These are phyloP conservation scores for Rhynchomys soricoides DNA, from an alignment of 2,113 vertebrate genomes.

Conservation along the genomic window DNA sequence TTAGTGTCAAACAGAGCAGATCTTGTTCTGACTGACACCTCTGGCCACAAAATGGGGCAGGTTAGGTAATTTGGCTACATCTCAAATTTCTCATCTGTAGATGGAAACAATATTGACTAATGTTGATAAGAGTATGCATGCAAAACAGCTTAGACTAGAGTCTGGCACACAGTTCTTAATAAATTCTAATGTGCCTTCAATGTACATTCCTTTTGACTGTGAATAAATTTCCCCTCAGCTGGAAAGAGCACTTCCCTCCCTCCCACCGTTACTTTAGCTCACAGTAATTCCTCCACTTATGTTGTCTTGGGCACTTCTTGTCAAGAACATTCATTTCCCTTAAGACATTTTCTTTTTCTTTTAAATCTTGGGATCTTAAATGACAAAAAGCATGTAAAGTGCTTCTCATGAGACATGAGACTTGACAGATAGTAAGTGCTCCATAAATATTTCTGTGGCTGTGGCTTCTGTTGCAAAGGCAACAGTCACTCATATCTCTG, in stretches of 20 bases:
- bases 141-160: background rate
- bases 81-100: constrained; percentile 40
- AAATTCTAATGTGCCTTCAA: constrained; percentile 51
- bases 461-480: constrained; percentile 48
- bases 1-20: background rate
- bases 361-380: constrained; percentile 44
- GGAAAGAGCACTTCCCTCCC: background rate
- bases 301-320: constrained; percentile 44
- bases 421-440: constrained; percentile 48
- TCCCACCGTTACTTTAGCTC: background rate
- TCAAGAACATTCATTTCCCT: constrained; percentile 52
- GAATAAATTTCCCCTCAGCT: constrained; percentile 33
- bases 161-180: constrained; percentile 27
- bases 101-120: constrained; percentile 49
- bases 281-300: constrained; percentile 39
- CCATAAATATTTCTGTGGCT: constrained; percentile 66
- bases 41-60: background rate
- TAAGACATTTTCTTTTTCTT: background rate
- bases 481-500: background rate
- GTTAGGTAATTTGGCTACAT: constrained; percentile 8
- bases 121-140: constrained; percentile 11
- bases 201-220: constrained; percentile 25
- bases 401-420: constrained; percentile 37
- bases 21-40: background rate
- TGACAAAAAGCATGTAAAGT: constrained; percentile 58